Conservation (phyloP, 2,113 vertebrate species). For the Ageneiosus marmoratus region DNA sequence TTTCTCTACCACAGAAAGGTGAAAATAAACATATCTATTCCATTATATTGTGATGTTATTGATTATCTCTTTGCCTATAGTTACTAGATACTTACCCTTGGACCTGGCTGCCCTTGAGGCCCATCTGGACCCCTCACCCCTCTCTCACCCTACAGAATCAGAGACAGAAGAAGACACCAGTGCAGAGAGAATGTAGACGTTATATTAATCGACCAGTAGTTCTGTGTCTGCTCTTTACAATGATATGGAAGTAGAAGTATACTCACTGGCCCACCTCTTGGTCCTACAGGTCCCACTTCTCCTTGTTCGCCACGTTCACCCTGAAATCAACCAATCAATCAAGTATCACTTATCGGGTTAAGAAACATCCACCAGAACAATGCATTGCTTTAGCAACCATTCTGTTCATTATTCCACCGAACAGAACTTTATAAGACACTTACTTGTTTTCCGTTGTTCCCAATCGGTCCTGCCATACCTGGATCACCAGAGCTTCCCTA, state of each 20-base stretch:
- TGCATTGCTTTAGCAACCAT: background rate
- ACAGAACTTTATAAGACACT: conserved; percentile 51
- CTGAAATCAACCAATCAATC: conserved; percentile 64
- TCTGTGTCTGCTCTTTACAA: conserved; percentile 4
- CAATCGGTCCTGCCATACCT: conserved; percentile 83
- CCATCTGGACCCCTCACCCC: conserved; percentile 80
- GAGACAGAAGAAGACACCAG: background rate
- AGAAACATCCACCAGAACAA: background rate
- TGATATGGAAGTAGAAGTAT: conserved; percentile 17
- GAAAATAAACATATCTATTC: background rate
- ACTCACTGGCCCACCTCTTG: conserved; percentile 88
- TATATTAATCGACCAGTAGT: background rate
- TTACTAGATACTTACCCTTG: conserved; percentile 77
- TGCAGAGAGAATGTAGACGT: background rate
- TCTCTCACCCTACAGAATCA: conserved; percentile 80
- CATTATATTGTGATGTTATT: background rate
- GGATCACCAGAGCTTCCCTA: conserved; percentile 82
- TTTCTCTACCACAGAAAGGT: background rate
- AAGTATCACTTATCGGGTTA: background rate
- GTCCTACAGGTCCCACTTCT: conserved; percentile 83
- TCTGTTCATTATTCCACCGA: background rate
- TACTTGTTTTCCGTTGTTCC: conserved; percentile 90
- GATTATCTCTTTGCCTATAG: background rate
- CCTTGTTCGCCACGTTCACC: conserved; percentile 88
- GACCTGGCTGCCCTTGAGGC: conserved; percentile 80